Evolutionary conservation across 2,797 vertebrate genomes (phyloP).

Genomic region (Lepus townsendii): DNA sequence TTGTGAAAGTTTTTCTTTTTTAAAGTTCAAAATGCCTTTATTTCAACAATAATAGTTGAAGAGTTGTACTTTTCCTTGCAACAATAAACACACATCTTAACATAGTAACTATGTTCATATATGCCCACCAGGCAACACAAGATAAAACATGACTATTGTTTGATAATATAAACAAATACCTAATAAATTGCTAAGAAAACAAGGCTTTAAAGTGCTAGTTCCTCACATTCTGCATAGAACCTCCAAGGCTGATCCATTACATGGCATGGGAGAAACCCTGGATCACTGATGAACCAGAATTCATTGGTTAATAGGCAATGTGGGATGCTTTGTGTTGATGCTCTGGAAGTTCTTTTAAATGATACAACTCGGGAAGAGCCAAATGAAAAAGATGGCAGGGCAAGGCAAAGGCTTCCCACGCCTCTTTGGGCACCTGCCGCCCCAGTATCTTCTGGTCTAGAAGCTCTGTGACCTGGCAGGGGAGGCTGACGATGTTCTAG

Average conservation of each 20-base stretch:
- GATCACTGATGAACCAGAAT: slow-evolving; percentile 87
- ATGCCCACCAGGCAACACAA: background rate
- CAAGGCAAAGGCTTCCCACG: too few species aligned
- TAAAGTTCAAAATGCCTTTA: slow-evolving; percentile 69
- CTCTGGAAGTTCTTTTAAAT: slow-evolving; percentile 84
- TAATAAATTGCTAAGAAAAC: slow-evolving; percentile 11
- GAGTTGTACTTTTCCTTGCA: slow-evolving; percentile 20
- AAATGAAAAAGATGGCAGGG: too few species aligned
- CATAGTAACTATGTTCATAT: background rate
- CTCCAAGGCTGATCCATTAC: slow-evolving; percentile 92
- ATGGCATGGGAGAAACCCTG: slow-evolving; percentile 91
- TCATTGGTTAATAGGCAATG: slow-evolving; percentile 88
- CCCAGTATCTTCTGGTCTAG: too few species aligned
- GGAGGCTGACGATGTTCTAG: too few species aligned
- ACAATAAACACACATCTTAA: slow-evolving; percentile 63
- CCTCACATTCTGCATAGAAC: slow-evolving; percentile 86
- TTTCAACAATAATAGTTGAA: slow-evolving; percentile 54
- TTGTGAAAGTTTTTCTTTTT: background rate
- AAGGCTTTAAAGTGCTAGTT: slow-evolving; percentile 84
- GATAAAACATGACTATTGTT: slow-evolving; percentile 2
- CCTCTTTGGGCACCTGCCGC: too few species aligned
- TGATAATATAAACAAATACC: slow-evolving; percentile 50
- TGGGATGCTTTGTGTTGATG: slow-evolving; percentile 65
- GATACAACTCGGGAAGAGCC: background rate
- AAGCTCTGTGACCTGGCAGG: too few species aligned